These are phyloP conservation scores for Asobara japonica DNA, from an alignment of 1,140 invertebrate genomes.

Conservation along the genomic window DNA sequence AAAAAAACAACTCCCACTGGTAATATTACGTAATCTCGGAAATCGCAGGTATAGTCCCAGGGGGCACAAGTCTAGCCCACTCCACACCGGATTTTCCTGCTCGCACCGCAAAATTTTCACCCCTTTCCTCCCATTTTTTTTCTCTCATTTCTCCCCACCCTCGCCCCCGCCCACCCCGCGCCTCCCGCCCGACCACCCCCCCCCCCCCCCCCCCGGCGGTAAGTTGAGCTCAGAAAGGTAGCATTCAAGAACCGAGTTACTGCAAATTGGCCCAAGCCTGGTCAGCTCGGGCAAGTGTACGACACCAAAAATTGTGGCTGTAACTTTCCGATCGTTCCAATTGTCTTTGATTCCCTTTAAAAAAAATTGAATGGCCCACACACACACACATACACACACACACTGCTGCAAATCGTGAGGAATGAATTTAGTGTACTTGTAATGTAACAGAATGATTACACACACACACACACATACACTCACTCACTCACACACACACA, in stretches of 20 bases:
- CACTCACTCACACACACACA: too few species aligned
- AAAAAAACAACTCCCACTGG: background rate
- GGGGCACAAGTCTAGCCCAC: background rate
- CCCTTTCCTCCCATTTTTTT: constrained; percentile 26
- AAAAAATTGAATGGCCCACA: too few species aligned
- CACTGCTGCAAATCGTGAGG: too few species aligned
- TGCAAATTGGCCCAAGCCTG: constrained; percentile 48
- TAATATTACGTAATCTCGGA: constrained; percentile 4
- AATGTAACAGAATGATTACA: too few species aligned
- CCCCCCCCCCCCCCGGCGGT: background rate
- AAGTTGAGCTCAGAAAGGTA: constrained; percentile 16
- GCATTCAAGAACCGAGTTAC: constrained; percentile 42
- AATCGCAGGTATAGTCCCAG: background rate
- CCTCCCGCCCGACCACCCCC: background rate
- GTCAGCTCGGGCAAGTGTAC: constrained; percentile 14
- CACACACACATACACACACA: too few species aligned
- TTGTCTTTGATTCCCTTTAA: too few species aligned
- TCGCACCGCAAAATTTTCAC: constrained; percentile 47
- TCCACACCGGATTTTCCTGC: constrained; percentile 39
- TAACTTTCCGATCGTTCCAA: background rate
- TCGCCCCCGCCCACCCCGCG: background rate
- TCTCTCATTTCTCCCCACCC: background rate
- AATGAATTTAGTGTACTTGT: too few species aligned
- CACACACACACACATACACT: too few species aligned
- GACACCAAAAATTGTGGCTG: background rate